These are phyloP conservation scores for Morelia viridis DNA, from an alignment of 2,797 vertebrate genomes.

Conservation along the genomic window DNA sequence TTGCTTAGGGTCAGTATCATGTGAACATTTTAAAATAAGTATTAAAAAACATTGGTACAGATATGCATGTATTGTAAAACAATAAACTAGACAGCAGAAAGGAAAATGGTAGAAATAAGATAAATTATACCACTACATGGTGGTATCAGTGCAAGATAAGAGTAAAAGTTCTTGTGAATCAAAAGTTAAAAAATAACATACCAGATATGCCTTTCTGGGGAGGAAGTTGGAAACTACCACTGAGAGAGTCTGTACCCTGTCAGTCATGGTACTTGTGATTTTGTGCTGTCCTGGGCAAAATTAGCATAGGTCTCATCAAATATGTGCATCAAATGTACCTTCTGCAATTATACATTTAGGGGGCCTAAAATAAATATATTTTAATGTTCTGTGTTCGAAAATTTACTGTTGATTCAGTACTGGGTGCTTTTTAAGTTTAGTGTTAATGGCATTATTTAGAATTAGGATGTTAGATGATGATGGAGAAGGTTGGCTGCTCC, in stretches of 20 bases:
- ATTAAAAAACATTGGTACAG: neutral
- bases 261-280: neutral
- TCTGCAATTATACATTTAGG: neutral
- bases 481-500: neutral
- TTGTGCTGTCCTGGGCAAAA: neutral
- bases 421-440: neutral
- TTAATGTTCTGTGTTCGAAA: neutral
- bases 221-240: neutral
- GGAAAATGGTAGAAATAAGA: neutral
- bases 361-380: neutral
- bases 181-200: neutral
- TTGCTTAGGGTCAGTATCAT: neutral
- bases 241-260: neutral
- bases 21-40: neutral
- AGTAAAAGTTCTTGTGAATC: neutral
- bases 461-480: neutral
- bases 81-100: neutral
- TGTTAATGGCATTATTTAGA: neutral
- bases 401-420: slow-evolving; percentile 15
- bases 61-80: neutral
- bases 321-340: neutral
- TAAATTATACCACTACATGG: neutral
- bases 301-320: neutral
- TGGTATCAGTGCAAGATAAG: neutral
- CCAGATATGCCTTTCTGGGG: neutral